phyloP scores from a whole-genome alignment of 1,140 invertebrate species.

The Stenopsyche tienmushanensis region DNA sequence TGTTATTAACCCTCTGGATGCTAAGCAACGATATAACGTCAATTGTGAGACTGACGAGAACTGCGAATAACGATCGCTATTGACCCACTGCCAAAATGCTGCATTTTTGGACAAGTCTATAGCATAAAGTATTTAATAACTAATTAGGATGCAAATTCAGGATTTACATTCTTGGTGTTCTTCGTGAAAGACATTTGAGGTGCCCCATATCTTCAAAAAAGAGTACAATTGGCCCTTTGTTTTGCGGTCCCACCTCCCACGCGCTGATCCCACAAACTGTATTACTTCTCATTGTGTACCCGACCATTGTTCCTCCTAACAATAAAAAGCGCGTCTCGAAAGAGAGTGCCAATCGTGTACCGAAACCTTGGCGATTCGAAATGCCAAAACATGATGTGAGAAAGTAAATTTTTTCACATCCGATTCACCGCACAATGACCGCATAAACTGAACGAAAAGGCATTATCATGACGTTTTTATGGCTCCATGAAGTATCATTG shows the following conservation, averaged over 20 bases:
- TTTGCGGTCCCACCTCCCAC: conserved; percentile 1
- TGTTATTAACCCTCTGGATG: too few relatives aligned
- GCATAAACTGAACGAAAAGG: neutral
- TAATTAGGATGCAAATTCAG: too few relatives aligned
- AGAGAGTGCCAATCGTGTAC: neutral
- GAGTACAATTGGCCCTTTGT: neutral
- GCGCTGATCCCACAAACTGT: neutral
- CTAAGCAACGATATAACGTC: too few relatives aligned
- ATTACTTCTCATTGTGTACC: conserved; percentile 1
- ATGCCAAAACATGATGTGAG: neutral
- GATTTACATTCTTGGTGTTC: too few relatives aligned
- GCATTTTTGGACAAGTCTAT: too few relatives aligned
- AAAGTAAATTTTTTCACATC: conserved; percentile 8
- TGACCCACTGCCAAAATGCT: too few relatives aligned
- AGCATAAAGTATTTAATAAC: too few relatives aligned
- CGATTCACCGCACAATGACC: neutral
- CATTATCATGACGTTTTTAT: too few relatives aligned
- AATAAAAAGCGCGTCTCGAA: neutral
- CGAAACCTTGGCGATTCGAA: neutral
- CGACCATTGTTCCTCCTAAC: neutral
- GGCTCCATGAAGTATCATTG: too few relatives aligned
- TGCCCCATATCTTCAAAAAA: neutral
- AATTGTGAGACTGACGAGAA: too few relatives aligned
- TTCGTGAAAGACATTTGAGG: too few relatives aligned
- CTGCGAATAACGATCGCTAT: too few relatives aligned